Evolutionary conservation across 2,113 vertebrate species (phyloP).

Genomic region (Pedetes capensis): DNA sequence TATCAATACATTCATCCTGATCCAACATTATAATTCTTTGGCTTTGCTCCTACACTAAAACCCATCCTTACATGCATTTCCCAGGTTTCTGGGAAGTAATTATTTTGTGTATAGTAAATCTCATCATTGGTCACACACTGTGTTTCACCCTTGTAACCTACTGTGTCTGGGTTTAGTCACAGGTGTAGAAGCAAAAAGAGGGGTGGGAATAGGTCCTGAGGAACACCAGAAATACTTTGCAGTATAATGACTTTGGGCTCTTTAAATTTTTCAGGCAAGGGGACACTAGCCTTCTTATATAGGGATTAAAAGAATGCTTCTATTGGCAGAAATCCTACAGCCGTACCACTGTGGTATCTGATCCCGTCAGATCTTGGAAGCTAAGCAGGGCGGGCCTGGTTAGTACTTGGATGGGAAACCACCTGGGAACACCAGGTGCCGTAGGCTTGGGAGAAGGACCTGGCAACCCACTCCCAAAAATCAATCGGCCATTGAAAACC

Average conservation of each 20-base stretch:
- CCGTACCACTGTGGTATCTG: no score
- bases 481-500: no score
- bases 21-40: neutral
- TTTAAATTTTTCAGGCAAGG: neutral
- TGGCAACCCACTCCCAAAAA: no score
- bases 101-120: neutral
- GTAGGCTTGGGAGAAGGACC: no score
- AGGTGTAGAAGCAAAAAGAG: neutral
- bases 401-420: no score
- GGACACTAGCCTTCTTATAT: neutral
- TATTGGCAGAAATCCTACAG: neutral
- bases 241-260: no score
- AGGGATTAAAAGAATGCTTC: neutral
- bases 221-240: neutral
- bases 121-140: neutral
- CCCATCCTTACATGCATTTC: neutral
- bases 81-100: neutral
- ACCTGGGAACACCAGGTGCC: no score
- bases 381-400: no score
- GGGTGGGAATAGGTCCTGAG: neutral
- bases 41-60: neutral
- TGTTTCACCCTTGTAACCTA: neutral
- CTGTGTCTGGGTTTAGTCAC: neutral
- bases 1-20: neutral
- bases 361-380: no score